Evolutionary conservation across 2,888 invertebrate species (phyloP), one percentile per base, ranked within the genome.

Genomic region (Ceramica pisi): DNA sequence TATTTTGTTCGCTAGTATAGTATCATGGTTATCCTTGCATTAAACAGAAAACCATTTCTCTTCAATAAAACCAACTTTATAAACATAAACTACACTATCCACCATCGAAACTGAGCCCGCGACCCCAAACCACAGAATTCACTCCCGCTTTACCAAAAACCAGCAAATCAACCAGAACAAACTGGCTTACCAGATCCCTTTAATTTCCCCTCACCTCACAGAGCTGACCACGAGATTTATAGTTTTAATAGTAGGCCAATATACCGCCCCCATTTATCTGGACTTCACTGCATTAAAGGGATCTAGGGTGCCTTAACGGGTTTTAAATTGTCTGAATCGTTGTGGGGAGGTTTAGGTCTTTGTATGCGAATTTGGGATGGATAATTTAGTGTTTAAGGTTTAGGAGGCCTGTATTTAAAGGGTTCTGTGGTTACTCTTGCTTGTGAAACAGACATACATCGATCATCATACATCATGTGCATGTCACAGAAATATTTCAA

Each of bases 241-340:
- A 88, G 94, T 89, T 92, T 92, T 94, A 95, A 94, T 95, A 94
- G 94, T 88, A 87, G 81, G 86, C 90, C 92, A 92, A 93, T 92
- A 90, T 80, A 82, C 68, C 51, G 66, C 44, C 31, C 87, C 92
- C 88, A 93, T 94, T 92, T 92, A 93, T 92, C 91, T 90, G 86
- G 67, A 67, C 77, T 77, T 76, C 87, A 90, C 90, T 92, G 90
- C 89, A 93, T 93, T 93, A 93, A 92, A 91, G 91, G 91, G 90
- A 89, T 89, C 87, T 73, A 59, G 70, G 56, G 71, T 75, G 85
- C 87, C 86, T 88, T 87, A 88, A 90, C 87, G 83, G 90, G 86
- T 89, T 90, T 90, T 90, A 89, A 89, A 88, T 88, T 84, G 85
- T 85, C 82, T 83, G 77, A 61, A 5, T n/a, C 44, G 44, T n/a